These are phyloP conservation scores for Maccullochella peelii DNA, from an alignment of 2,113 vertebrate species.

Conservation along the genomic window DNA sequence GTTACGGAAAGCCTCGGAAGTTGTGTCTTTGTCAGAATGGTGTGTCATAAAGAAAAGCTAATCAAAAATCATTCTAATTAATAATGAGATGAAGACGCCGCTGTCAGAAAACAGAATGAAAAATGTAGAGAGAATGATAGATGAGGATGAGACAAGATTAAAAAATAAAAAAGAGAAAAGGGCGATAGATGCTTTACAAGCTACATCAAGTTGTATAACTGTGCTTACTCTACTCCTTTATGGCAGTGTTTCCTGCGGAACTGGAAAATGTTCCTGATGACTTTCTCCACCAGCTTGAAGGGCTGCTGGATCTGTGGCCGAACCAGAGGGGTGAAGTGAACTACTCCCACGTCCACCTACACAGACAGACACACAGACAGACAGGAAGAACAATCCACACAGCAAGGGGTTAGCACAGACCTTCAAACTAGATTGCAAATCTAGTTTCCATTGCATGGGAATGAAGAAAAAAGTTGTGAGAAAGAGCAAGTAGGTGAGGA, in stretches of 20 bases:
- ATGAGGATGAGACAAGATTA: slow-evolving; percentile 55
- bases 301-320: slow-evolving; percentile 92
- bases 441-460: not conserved
- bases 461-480: slow-evolving; percentile 1
- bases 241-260: slow-evolving; percentile 94
- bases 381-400: slow-evolving; percentile 18
- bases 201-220: slow-evolving; percentile 6
- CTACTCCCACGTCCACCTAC: slow-evolving; percentile 95
- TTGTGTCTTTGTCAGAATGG: slow-evolving; percentile 12
- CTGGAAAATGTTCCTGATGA: slow-evolving; percentile 91
- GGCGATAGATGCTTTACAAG: slow-evolving; percentile 1
- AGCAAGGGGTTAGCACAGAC: slow-evolving; percentile 28
- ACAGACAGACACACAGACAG: slow-evolving; percentile 41
- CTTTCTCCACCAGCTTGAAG: slow-evolving; percentile 93
- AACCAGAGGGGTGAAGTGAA: slow-evolving; percentile 91
- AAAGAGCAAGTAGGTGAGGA: slow-evolving; percentile 24
- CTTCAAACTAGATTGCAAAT: slow-evolving; percentile 24
- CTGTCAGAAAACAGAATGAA: slow-evolving; percentile 38
- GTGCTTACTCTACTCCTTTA: slow-evolving; percentile 90
- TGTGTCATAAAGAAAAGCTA: not conserved
- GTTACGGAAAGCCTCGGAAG: slow-evolving; percentile 23
- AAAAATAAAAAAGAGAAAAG: slow-evolving; percentile 10
- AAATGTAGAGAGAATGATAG: slow-evolving; percentile 55
- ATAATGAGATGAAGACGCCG: slow-evolving; percentile 42
- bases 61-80: slow-evolving; percentile 41